Percentiles rank a stretch among this genome's conserved stretches.
Evolutionary conservation across 2,113 vertebrate species (phyloP).

Genomic region (Calypte anna): DNA sequence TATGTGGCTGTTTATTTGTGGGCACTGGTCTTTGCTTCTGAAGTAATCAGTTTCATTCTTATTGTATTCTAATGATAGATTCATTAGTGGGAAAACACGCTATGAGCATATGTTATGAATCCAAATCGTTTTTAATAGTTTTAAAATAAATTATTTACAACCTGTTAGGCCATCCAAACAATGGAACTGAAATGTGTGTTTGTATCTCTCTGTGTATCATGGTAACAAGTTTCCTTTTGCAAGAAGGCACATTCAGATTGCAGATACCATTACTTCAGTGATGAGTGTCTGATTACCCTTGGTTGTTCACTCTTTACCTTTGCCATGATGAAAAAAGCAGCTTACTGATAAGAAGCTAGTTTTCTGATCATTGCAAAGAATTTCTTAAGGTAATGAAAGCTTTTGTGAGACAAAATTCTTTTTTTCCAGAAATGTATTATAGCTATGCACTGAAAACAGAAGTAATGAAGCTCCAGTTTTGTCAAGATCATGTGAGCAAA

Average conservation of each 20-base stretch:
- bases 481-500: neutral
- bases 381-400: constrained; percentile 53
- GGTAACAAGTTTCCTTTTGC: neutral
- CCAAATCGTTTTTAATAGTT: neutral
- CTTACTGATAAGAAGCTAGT: constrained; percentile 44
- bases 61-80: neutral
- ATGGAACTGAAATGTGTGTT: neutral
- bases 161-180: neutral
- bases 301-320: constrained; percentile 48
- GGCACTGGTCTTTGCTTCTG: neutral
- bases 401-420: neutral
- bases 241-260: constrained; percentile 69
- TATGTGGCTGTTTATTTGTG: neutral
- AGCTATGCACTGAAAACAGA: neutral
- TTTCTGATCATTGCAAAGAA: constrained; percentile 63
- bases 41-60: neutral
- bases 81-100: neutral
- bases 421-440: neutral
- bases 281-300: constrained; percentile 29
- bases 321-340: constrained; percentile 11
- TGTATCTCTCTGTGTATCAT: neutral
- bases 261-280: constrained; percentile 48
- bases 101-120: neutral
- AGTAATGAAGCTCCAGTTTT: neutral
- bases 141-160: neutral